Evolutionary conservation across 2,797 vertebrate genomes (phyloP), one percentile per base, ranked within the genome.

Genomic region (Eidolon dupreanum): DNA sequence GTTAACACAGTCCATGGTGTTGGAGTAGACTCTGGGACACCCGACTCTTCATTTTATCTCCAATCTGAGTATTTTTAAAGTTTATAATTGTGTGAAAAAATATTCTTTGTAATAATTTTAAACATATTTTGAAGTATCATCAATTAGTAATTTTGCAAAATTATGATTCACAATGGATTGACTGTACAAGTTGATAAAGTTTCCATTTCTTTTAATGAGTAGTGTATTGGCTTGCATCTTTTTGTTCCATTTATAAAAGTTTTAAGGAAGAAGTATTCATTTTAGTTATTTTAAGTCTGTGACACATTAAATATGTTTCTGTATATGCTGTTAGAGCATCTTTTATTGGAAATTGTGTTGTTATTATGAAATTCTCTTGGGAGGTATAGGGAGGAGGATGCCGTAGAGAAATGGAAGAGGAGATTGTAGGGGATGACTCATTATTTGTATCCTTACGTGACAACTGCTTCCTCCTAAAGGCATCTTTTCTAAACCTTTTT

Each of bases 271-370:
- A 93, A 92, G 36, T 46, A 38, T 1, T 87, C 19, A 51, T 90
- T 84, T 87, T 84, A 93, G 33, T 79, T 97, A 88, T 88, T 41
- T 91, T 89, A 87, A 88, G 51, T 55, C 33, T 89, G 94, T 46
- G 73, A 63, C 8, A 36, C 7, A 57, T 53, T 81, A 87, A 88
- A 26, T 91, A 33, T 85, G 63, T 88, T 82, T 92, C 24, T 92
- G 8, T 77, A 26, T 73, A 61, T 61, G 59, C 12, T 28, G 55
- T 49, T 31, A 68, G 41, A 66, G 13, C 10, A 51, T 73, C 22
- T 94, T 94, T 33, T 49, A 55, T 55, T 95, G 77, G 61, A 68
- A 41, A 73, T 90, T 16, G 0, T 24, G 3, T 59, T 68, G 41
- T 73, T 83, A 46, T 75, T 53, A 41, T 63, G 71, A 93, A 36